Evolutionary conservation across 2,797 vertebrate genomes (phyloP).

Genomic region (Xyrichtys novacula): DNA sequence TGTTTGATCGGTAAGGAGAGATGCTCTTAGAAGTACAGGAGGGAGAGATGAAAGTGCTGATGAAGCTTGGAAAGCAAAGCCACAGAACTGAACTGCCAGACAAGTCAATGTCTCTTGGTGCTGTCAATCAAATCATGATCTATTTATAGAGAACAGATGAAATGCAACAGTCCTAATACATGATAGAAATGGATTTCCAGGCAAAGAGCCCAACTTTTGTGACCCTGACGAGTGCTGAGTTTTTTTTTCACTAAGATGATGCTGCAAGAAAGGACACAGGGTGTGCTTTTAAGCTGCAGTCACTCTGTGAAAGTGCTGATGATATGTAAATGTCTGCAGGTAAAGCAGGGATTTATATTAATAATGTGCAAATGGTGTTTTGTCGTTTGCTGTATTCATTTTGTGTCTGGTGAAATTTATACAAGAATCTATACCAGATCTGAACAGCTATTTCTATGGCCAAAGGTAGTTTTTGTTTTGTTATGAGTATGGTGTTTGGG

Average conservation of each 20-base stretch:
- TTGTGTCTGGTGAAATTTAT: no score
- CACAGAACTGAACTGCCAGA: conserved; percentile 32
- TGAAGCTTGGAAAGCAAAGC: conserved; percentile 31
- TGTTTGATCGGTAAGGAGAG: conserved; percentile 13
- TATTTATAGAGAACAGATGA: conserved; percentile 20
- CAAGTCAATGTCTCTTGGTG: conserved; percentile 23
- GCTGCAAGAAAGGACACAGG: background rate
- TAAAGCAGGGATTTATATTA: no score
- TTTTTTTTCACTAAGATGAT: conserved; percentile 11
- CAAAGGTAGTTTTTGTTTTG: no score
- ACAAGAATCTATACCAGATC: no score
- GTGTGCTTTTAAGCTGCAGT: background rate
- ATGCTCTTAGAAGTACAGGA: conserved; percentile 13
- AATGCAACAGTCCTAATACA: conserved; percentile 42
- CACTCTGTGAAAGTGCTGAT: no score
- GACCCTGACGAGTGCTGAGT: conserved; percentile 4
- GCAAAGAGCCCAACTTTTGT: conserved; percentile 30
- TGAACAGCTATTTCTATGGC: no score
- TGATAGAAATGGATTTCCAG: conserved; percentile 48
- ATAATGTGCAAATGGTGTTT: background rate
- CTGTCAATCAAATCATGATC: conserved; percentile 45
- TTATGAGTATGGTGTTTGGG: no score
- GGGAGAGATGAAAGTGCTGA: conserved; percentile 48
- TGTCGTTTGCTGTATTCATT: background rate
- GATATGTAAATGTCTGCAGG: no score